Conservation (phyloP, 2,888 invertebrate genomes). For the Hoplodrina blanda region DNA sequence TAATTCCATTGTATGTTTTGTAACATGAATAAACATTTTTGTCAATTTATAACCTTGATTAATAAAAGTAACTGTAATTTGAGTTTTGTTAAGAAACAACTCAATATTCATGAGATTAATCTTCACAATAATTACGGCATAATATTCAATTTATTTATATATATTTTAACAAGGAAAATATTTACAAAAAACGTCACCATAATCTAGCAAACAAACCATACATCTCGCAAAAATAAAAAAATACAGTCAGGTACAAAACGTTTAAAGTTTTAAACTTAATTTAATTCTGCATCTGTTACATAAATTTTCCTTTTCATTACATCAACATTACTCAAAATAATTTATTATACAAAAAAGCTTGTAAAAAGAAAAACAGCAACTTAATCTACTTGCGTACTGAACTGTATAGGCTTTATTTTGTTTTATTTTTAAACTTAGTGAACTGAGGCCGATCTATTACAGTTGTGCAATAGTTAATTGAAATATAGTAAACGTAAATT, state of each 20-base stretch:
- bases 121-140: neutral
- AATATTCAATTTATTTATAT: neutral
- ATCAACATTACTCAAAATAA: conserved; percentile 51
- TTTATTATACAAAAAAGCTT: conserved; percentile 23
- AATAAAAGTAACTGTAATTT: neutral
- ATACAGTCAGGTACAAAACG: conserved; percentile 24
- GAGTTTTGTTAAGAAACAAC: too few species aligned
- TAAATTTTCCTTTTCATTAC: conserved; percentile 42
- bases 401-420: conserved; percentile 35
- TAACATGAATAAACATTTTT: too few species aligned
- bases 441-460: conserved; percentile 35
- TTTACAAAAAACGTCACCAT: neutral
- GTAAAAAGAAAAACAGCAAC: conserved; percentile 27
- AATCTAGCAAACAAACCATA: neutral
- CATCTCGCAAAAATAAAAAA: neutral
- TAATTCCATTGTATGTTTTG: too few species aligned
- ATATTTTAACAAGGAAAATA: neutral
- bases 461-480: conserved; percentile 58
- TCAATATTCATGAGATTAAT: neutral
- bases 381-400: conserved; percentile 59
- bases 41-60: neutral
- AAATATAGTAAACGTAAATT: conserved; percentile 36
- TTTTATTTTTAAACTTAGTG: conserved; percentile 44
- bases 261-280: neutral
- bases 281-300: conserved; percentile 26